Evolutionary conservation across 2,797 vertebrate genomes (phyloP).

Genomic region (Melanotaenia parkinsoni): DNA sequence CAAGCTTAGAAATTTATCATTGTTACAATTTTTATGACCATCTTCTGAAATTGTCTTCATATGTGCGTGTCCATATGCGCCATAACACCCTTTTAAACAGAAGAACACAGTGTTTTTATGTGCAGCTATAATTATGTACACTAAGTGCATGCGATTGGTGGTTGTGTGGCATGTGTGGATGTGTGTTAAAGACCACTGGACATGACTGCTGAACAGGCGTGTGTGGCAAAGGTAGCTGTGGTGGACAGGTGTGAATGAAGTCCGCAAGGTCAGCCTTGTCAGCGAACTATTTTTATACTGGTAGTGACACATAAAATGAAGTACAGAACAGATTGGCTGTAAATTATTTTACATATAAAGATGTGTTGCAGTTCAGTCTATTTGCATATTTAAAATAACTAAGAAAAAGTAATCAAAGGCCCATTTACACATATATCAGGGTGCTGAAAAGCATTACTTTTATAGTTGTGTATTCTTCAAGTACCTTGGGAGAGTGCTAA

Average conservation of each 20-base stretch:
- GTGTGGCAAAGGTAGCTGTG: conserved; percentile 53
- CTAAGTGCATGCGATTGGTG: conserved; percentile 15
- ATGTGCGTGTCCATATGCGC: not conserved
- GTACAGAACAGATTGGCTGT: not conserved
- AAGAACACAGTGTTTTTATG: conserved; percentile 37
- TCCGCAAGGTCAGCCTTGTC: conserved; percentile 40
- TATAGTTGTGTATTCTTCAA: too few relatives aligned
- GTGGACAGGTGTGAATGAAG: conserved; percentile 44
- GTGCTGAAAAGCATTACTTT: not conserved
- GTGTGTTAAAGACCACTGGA: conserved; percentile 6
- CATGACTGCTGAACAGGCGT: conserved; percentile 56
- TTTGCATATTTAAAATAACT: not conserved
- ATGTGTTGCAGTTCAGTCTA: not conserved
- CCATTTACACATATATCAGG: not conserved
- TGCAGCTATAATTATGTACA: conserved; percentile 31
- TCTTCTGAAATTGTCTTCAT: not conserved
- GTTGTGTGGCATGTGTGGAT: conserved; percentile 30
- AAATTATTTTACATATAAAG: not conserved
- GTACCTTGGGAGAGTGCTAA: not conserved
- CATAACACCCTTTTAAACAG: conserved; percentile 37
- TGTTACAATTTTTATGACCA: not conserved
- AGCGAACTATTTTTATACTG: conserved; percentile 48
- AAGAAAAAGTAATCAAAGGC: not conserved
- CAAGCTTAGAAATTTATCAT: not conserved
- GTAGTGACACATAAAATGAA: conserved; percentile 25